phyloP scores from a whole-genome alignment of 2,113 vertebrate genomes.

The Cnemophilus loriae region DNA sequence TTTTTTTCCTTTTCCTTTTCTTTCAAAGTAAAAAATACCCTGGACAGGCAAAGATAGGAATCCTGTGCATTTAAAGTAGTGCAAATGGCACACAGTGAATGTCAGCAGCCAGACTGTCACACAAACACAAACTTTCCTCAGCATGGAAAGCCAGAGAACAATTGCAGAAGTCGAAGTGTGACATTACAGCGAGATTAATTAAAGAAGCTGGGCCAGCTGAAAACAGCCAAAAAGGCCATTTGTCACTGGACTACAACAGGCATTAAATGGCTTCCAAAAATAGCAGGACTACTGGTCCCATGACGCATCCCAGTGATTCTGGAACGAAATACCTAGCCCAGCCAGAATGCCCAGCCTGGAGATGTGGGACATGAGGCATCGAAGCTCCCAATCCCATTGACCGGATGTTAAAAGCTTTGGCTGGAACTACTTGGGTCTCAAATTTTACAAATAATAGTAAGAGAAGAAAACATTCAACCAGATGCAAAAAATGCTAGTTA shows the following conservation, averaged over 20 bases:
- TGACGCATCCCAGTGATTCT: neutral
- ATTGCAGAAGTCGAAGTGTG: conserved; percentile 9
- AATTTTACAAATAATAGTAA: neutral
- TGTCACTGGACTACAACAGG: neutral
- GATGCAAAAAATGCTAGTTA: neutral
- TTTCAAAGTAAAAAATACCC: neutral
- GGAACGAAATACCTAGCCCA: neutral
- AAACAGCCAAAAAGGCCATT: neutral
- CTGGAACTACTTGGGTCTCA: neutral
- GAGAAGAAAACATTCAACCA: neutral
- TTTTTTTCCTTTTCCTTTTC: neutral
- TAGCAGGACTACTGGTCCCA: neutral
- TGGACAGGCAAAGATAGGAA: neutral
- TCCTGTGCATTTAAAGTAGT: neutral
- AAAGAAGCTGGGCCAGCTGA: neutral
- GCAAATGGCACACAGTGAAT: neutral
- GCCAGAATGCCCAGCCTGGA: neutral
- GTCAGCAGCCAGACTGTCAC: neutral
- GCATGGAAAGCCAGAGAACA: neutral
- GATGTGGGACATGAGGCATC: neutral
- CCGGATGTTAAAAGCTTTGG: neutral
- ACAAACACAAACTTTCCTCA: neutral
- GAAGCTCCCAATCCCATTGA: neutral
- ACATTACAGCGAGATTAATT: conserved; percentile 15
- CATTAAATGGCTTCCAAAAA: conserved; percentile 16